Conservation (phyloP, 2,888 invertebrate genomes). For the Campopleginae sp. region DNA sequence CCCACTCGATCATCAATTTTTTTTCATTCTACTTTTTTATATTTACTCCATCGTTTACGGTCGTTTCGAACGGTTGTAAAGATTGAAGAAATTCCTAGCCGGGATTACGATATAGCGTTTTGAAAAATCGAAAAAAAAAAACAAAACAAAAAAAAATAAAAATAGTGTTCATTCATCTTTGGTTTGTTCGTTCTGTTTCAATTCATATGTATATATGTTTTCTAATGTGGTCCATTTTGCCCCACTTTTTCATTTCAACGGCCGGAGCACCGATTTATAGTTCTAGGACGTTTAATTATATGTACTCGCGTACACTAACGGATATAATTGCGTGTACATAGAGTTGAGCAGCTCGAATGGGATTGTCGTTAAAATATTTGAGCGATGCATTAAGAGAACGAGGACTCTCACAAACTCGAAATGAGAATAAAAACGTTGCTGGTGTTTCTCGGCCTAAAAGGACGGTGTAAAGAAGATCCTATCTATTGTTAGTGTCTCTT, state of each 20-base stretch:
- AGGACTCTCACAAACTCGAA: constrained; percentile 53
- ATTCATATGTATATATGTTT: not conserved
- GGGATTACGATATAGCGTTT: not conserved
- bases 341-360: constrained; percentile 6
- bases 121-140: not conserved
- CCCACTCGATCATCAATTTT: not conserved
- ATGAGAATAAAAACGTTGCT: constrained; percentile 28
- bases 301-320: constrained; percentile 40
- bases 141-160: not conserved
- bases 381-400: constrained; percentile 52
- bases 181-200: not conserved
- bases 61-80: not conserved
- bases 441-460: constrained; percentile 43
- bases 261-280: constrained; percentile 9
- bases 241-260: not conserved
- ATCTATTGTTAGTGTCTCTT: constrained; percentile 51
- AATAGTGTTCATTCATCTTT: not conserved
- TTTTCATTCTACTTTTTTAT: not conserved
- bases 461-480: constrained; percentile 39
- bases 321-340: constrained; percentile 58
- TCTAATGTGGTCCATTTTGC: constrained; percentile 2
- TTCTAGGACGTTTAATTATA: constrained; percentile 57
- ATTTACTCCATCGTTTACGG: not conserved
- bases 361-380: constrained; percentile 56
- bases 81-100: not conserved